Conservation (phyloP, 2,797 vertebrate species). For the Pseudopleuronectes americanus region DNA sequence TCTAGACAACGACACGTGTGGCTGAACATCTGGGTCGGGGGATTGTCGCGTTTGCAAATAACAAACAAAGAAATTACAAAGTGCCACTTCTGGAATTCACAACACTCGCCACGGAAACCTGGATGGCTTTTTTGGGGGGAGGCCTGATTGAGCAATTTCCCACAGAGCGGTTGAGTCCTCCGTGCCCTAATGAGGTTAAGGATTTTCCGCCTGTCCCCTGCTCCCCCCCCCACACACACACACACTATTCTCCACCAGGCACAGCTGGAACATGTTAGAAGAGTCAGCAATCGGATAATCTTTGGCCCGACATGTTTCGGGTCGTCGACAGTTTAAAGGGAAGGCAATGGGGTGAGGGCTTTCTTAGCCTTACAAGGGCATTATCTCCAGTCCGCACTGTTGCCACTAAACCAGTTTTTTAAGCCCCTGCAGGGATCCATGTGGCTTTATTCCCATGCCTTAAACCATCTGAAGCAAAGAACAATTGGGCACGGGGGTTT, state of each 20-base stretch:
- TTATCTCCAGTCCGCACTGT: constrained; percentile 42
- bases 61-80: constrained; percentile 36
- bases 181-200: constrained; percentile 69
- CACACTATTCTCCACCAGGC: constrained; percentile 44
- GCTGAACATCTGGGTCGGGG: constrained; percentile 38
- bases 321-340: constrained; percentile 39
- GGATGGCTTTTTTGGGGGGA: constrained; percentile 33
- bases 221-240: too few species aligned
- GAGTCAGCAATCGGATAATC: constrained; percentile 62
- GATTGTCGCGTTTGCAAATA: constrained; percentile 27
- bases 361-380: constrained; percentile 41
- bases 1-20: constrained; percentile 28
- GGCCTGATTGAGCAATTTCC: constrained; percentile 59
- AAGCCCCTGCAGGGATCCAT: constrained; percentile 59
- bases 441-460: constrained; percentile 54
- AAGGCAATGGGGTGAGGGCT: constrained; percentile 45
- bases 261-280: constrained; percentile 42
- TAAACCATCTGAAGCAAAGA: constrained; percentile 48
- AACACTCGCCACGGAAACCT: neutral
- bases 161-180: constrained; percentile 48
- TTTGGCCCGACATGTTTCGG: constrained; percentile 48
- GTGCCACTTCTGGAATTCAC: constrained; percentile 30
- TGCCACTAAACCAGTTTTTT: constrained; percentile 42
- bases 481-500: constrained; percentile 64
- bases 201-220: constrained; percentile 50